Evolutionary conservation across 1,140 invertebrate genomes (phyloP), one percentile per base, ranked within the genome.

Genomic region (Ceratosolen solmsi): DNA sequence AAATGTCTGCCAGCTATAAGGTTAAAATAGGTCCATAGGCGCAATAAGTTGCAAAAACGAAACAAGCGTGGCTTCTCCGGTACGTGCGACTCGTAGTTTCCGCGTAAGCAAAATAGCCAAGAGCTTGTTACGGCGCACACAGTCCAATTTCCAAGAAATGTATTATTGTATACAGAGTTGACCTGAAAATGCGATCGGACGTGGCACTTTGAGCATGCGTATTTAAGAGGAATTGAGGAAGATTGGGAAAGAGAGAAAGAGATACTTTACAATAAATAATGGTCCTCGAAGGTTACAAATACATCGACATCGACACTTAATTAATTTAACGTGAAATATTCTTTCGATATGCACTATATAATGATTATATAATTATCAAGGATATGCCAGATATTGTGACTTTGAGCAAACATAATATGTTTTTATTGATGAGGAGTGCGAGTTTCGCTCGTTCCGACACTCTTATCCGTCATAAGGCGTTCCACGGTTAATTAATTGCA

Each of bases 151-250:
- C 74, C 60, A 36, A 81, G 79, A 81, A 81, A 56, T 56, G 72
- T 81, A 70, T 81, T 80, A 74, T 80, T 80, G 71, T 80, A 74
- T 75, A 56, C 56, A 72, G 46, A 38, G 79, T 33, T 81, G 79
- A 81, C 79, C 60, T 81, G 73, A 81, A 81, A 81, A 81, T 80
- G 54, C 70, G 56, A 74, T 81, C 79, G n/a, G 22, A 81, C 70
- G 71, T 74, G 56, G 71, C 51, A 49, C 49, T 51, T 58, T 4
- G 60, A 54, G 30, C n/a, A 58, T 8, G 51, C 51, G 51, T 56
- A 9, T 20, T 49, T 13, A 30, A 46, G 72, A 36, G 72, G 27
- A 11, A 30, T 5, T 11, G 58, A 63, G 58, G 20, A n/a, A 30
- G 27, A 46, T 49, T 11, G 49, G 33, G 13, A 71, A 7, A 46